Evolutionary conservation across 2,113 vertebrate genomes (phyloP).

Genomic region (Suricata suricatta): DNA sequence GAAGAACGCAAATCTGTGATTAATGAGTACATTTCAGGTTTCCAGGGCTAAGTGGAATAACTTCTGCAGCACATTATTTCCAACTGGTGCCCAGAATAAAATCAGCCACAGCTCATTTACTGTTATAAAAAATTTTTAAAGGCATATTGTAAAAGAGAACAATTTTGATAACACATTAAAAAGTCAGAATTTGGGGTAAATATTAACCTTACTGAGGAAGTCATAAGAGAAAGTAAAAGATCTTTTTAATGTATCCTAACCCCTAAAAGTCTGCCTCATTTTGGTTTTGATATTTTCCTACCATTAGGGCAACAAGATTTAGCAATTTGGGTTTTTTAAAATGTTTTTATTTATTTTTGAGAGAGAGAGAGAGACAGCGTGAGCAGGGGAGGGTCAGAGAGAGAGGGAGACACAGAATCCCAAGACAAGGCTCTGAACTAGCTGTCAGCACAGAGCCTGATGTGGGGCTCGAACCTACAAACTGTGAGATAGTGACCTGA

Average conservation of each 20-base stretch:
- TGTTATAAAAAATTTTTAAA: not conserved
- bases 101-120: not conserved
- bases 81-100: not conserved
- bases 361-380: too few species aligned
- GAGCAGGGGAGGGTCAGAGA: too few species aligned
- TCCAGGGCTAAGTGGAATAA: constrained; percentile 32
- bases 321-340: not conserved
- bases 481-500: too few species aligned
- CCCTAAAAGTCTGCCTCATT: not conserved
- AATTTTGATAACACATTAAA: not conserved
- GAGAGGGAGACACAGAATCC: too few species aligned
- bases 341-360: too few species aligned
- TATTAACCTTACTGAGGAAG: not conserved
- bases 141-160: not conserved
- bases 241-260: not conserved
- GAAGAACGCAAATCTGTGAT: not conserved
- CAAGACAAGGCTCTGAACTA: too few species aligned
- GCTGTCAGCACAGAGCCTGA: too few species aligned
- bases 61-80: constrained; percentile 4
- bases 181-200: not conserved
- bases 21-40: constrained; percentile 13
- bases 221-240: not conserved
- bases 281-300: not conserved
- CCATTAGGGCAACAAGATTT: not conserved
- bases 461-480: too few species aligned